Evolutionary conservation across 1,140 invertebrate genomes (phyloP).

Genomic region (Hycleus cichorii): DNA sequence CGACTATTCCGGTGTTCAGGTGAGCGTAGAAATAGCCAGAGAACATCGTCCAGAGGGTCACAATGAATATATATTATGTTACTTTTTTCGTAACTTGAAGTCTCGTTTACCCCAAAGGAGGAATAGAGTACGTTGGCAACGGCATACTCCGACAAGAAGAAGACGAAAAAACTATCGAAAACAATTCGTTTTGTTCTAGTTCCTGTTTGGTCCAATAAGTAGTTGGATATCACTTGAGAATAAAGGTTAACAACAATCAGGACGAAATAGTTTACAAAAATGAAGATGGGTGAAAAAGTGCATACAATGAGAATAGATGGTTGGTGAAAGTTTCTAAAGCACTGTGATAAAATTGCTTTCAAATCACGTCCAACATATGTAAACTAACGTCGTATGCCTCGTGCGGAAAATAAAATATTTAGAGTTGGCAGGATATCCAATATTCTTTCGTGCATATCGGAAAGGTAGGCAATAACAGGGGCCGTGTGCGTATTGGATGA

Average conservation of each 20-base stretch:
- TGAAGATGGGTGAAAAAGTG: neutral
- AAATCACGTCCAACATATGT: constrained; percentile 35
- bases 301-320: neutral
- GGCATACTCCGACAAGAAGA: too few relatives aligned
- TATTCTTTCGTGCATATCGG: constrained; percentile 30
- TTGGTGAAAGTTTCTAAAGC: neutral
- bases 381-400: constrained; percentile 30
- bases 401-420: constrained; percentile 33
- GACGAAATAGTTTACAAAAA: constrained; percentile 7
- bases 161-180: too few relatives aligned
- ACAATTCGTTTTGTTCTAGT: neutral
- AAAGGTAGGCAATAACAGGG: constrained; percentile 31
- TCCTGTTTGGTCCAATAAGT: neutral
- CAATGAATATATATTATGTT: constrained; percentile 31
- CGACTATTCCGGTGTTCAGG: constrained; percentile 26
- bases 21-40: constrained; percentile 30
- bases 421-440: constrained; percentile 32
- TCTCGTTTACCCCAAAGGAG: neutral
- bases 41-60: constrained; percentile 27
- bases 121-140: neutral
- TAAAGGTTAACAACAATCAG: constrained; percentile 8
- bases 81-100: neutral
- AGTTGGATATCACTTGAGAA: neutral
- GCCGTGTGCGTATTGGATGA: constrained; percentile 25
- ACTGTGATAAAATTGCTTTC: constrained; percentile 28